Percentiles rank a stretch among this genome's conserved stretches.
Evolutionary conservation across 2,888 invertebrate species (phyloP).

Genomic region (Dilophus febrilis): DNA sequence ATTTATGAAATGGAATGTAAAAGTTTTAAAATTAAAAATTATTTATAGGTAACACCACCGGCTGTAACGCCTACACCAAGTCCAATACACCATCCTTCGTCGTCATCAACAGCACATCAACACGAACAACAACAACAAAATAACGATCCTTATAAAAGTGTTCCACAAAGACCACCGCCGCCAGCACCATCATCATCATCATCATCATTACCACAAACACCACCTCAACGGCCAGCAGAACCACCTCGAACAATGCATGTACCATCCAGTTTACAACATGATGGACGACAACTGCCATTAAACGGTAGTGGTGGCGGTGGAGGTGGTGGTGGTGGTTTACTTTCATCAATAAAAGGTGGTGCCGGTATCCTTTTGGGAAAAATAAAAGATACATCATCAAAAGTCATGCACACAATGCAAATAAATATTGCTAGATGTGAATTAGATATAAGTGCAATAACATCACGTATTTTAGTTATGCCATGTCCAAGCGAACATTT

Average conservation of each 20-base stretch:
- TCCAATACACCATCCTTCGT: conserved; percentile 10
- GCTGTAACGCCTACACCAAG: conserved; percentile 12
- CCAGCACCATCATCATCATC: conserved; percentile 20
- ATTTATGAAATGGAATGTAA: background rate
- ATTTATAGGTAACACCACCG: conserved; percentile 20
- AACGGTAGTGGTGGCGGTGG: conserved; percentile 6
- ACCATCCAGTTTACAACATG: conserved; percentile 10
- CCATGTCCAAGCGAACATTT: conserved; percentile 89
- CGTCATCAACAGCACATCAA: conserved; percentile 1
- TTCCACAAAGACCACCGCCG: conserved; percentile 10
- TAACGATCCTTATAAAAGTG: no score
- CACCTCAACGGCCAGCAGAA: conserved; percentile 18
- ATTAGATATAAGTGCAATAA: conserved; percentile 82
- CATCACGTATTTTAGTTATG: conserved; percentile 82
- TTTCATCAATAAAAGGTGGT: conserved; percentile 78
- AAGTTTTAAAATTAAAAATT: no score
- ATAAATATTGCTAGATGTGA: conserved; percentile 78
- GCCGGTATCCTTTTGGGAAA: conserved; percentile 88
- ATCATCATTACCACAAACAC: conserved; percentile 19
- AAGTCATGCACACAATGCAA: conserved; percentile 93
- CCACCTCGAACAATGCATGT: conserved; percentile 15
- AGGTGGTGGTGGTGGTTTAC: conserved; percentile 38
- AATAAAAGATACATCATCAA: conserved; percentile 86
- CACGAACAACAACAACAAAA: conserved; percentile 1
- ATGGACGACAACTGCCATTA: conserved; percentile 12